A percentile compares a stretch with the other conserved stretches of the same genome.
phyloP scores from a whole-genome alignment of 1,140 invertebrate species.

The Trichogramma pretiosum region DNA sequence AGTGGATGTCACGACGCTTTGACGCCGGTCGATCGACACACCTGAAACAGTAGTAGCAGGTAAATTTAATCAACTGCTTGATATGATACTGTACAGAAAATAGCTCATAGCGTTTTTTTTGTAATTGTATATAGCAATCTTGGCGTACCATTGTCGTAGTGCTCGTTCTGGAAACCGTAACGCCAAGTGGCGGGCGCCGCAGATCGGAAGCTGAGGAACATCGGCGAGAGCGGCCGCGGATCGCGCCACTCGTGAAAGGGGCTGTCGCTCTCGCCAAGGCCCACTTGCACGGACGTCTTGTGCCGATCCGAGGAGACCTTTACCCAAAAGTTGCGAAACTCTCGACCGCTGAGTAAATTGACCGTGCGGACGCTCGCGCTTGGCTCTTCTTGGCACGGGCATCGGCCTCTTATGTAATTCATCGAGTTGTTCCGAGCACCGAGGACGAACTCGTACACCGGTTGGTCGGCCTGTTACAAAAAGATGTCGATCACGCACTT shows the following conservation, averaged over 20 bases:
- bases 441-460: slow-evolving; percentile 14
- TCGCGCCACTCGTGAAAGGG: slow-evolving; percentile 18
- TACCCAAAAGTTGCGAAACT: slow-evolving; percentile 16
- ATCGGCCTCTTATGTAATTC: slow-evolving; percentile 15
- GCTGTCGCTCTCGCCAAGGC: slow-evolving; percentile 6
- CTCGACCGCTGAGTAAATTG: slow-evolving; percentile 8
- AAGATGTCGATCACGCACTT: no score
- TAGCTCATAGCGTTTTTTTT: neutral
- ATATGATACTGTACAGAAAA: neutral
- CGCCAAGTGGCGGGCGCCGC: slow-evolving; percentile 8
- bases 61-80: neutral
- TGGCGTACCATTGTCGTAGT: slow-evolving; percentile 5
- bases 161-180: slow-evolving; percentile 10
- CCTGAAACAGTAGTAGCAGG: neutral
- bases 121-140: neutral
- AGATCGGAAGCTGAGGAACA: slow-evolving; percentile 16
- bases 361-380: slow-evolving; percentile 9
- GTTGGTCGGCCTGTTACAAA: slow-evolving; percentile 14
- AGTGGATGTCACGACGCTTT: neutral
- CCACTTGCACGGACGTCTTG: slow-evolving; percentile 12
- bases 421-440: slow-evolving; percentile 11
- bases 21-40: slow-evolving; percentile 6
- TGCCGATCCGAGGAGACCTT: slow-evolving; percentile 2
- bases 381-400: slow-evolving; percentile 16
- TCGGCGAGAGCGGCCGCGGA: slow-evolving; percentile 7